Evolutionary conservation across 2,797 vertebrate species (phyloP).

Genomic region (Enteromius unitaeniatus): DNA sequence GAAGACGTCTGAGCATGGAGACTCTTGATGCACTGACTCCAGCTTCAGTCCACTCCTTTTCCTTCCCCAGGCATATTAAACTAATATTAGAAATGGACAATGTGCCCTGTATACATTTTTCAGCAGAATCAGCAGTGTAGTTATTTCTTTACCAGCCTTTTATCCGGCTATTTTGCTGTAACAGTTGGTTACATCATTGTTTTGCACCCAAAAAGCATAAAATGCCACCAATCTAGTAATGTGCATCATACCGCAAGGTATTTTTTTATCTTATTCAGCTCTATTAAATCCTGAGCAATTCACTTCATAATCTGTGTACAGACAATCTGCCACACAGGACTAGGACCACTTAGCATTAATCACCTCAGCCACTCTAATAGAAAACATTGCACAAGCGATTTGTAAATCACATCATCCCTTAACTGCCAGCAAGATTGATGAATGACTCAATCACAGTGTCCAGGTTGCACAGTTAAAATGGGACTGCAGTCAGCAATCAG

Average conservation of each 20-base stretch:
- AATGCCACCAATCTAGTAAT: neutral
- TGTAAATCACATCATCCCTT: slow-evolving; percentile 67
- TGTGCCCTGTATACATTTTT: neutral
- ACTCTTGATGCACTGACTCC: no score
- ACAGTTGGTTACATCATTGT: slow-evolving; percentile 15
- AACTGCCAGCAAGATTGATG: slow-evolving; percentile 53
- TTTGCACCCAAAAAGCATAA: neutral
- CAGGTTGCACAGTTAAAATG: slow-evolving; percentile 31
- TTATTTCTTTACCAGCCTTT: neutral
- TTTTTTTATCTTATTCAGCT: slow-evolving; percentile 42
- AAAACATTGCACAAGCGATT: slow-evolving; percentile 56
- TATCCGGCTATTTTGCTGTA: neutral
- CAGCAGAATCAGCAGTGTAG: neutral
- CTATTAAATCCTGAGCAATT: slow-evolving; percentile 48
- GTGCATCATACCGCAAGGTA: neutral
- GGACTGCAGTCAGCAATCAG: slow-evolving; percentile 55
- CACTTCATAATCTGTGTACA: slow-evolving; percentile 22
- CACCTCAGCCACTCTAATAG: slow-evolving; percentile 41
- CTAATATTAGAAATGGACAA: neutral
- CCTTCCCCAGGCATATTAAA: no score
- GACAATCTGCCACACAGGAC: slow-evolving; percentile 43
- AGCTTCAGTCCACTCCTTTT: no score
- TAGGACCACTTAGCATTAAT: slow-evolving; percentile 40
- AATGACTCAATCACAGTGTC: slow-evolving; percentile 62
- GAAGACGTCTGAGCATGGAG: no score